Base-by-base conservation (phyloP, 2,888 invertebrate genomes). In the Trachelus troglodyta region DNA sequence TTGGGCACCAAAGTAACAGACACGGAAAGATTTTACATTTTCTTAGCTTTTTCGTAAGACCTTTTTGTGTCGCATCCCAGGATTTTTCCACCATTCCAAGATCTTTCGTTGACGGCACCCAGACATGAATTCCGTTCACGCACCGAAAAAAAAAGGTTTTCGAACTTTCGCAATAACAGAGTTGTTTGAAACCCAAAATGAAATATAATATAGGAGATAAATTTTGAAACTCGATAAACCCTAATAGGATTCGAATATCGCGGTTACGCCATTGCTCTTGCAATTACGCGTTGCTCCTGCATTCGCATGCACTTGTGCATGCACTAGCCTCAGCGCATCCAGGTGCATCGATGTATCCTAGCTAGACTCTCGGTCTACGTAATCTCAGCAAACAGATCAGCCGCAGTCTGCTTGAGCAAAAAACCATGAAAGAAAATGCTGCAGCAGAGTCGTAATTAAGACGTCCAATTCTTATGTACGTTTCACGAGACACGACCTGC, bases 361-460 rank as follows among this genome's bases (percentile, higher is more conserved):
- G 77, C 78, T 69, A 68, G 75, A 9, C 23, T 56, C 56, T 56
- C 68, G 75, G 75, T 73, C 77, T 77, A 75, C 81, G 77, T 80
- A 80, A 81, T 80, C 78, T 76, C 69, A 56, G n/a, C n/a, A 30
- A 69, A 33, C 33, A 35, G 31, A 34, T 74, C 34, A n/a, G 40
- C 15, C 35, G 76, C 76, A 69, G 30, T 31, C n/a, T 75, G 69
- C 76, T 77, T 77, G 74, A 56, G 23, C 56, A 56, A 56, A 23
- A 56, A 23, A 76, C 77, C 75, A 79, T 75, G 79, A 77, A 73
- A 73, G 78, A 73, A 73, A 75, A 73, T 68, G 79, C 71, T 31
- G 73, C 77, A 75, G 80, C 76, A 79, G 79, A 76, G 76, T 77
- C 71, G 80, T 80, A 81, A 81, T 81, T 80, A 81, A 80, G 79